Percentiles rank a stretch among this genome's conserved stretches.
phyloP scores from a whole-genome alignment of 2,113 vertebrate species.

The Hypomesus transpacificus region DNA sequence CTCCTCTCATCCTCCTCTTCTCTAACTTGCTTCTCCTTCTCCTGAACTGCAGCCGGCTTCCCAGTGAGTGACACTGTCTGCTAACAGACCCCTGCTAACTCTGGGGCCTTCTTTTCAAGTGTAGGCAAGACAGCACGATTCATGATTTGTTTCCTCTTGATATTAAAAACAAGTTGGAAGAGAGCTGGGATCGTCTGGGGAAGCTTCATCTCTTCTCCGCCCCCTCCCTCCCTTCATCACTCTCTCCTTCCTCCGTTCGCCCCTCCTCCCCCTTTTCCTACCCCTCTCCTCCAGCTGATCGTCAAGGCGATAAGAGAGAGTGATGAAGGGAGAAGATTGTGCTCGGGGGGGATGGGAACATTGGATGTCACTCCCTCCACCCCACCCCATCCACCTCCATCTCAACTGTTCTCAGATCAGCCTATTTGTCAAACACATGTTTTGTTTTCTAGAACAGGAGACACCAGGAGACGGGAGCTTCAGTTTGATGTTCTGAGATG shows the following conservation, averaged over 20 bases:
- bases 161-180: slow-evolving; percentile 56
- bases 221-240: slow-evolving; percentile 6
- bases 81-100: slow-evolving; percentile 47
- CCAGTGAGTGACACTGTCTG: slow-evolving; percentile 34
- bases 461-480: slow-evolving; percentile 24
- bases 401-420: slow-evolving; percentile 50
- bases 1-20: not conserved
- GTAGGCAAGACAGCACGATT: slow-evolving; percentile 44
- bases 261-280: slow-evolving; percentile 3
- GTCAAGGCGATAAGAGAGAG: slow-evolving; percentile 35
- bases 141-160: slow-evolving; percentile 51
- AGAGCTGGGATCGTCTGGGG: slow-evolving; percentile 48
- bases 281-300: slow-evolving; percentile 34
- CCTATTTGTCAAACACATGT: slow-evolving; percentile 50
- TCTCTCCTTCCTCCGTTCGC: not conserved
- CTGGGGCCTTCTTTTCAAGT: slow-evolving; percentile 43
- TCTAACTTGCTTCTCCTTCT: not conserved
- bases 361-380: slow-evolving; percentile 21
- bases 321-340: slow-evolving; percentile 32
- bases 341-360: slow-evolving; percentile 37
- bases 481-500: slow-evolving; percentile 6
- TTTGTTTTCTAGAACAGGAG: not conserved
- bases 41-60: slow-evolving; percentile 31
- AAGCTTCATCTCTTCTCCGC: slow-evolving; percentile 13
- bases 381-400: not conserved